A percentile compares a stretch with the other conserved stretches of the same genome.
These are phyloP conservation scores for Spodoptera exigua DNA, from an alignment of 2,888 invertebrate species.

Conservation along the genomic window DNA sequence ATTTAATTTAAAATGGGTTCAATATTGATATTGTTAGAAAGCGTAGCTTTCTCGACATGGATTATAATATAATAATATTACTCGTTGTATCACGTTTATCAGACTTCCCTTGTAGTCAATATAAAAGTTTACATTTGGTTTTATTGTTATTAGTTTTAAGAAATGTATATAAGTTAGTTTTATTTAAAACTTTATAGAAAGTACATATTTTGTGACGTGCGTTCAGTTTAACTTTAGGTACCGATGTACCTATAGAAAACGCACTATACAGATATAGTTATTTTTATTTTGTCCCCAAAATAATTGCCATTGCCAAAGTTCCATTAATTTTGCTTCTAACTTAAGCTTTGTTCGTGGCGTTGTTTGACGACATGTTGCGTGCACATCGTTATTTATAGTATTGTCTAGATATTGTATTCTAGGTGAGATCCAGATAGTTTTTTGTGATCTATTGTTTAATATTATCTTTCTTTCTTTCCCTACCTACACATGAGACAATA, in stretches of 20 bases:
- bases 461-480: conserved; percentile 39
- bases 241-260: too few species aligned
- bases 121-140: too few species aligned
- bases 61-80: conserved; percentile 68
- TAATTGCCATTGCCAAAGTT: too few species aligned
- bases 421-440: conserved; percentile 43
- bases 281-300: too few species aligned
- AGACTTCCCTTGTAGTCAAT: conserved; percentile 59
- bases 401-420: conserved; percentile 35
- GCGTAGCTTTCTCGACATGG: conserved; percentile 78
- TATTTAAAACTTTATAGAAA: too few species aligned
- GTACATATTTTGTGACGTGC: too few species aligned
- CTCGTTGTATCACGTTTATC: conserved; percentile 70
- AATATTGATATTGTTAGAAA: conserved; percentile 79
- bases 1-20: conserved; percentile 51
- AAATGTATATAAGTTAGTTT: too few species aligned
- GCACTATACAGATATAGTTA: too few species aligned
- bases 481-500: conserved; percentile 26
- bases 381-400: conserved; percentile 28
- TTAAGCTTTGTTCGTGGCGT: conserved; percentile 26
- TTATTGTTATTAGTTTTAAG: too few species aligned
- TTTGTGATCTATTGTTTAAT: conserved; percentile 47
- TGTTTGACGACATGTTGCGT: conserved; percentile 30
- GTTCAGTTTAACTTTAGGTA: too few species aligned
- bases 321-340: conserved; percentile 25